phyloP scores from a whole-genome alignment of 2,888 invertebrate species.

The Agonopterix arenella region DNA sequence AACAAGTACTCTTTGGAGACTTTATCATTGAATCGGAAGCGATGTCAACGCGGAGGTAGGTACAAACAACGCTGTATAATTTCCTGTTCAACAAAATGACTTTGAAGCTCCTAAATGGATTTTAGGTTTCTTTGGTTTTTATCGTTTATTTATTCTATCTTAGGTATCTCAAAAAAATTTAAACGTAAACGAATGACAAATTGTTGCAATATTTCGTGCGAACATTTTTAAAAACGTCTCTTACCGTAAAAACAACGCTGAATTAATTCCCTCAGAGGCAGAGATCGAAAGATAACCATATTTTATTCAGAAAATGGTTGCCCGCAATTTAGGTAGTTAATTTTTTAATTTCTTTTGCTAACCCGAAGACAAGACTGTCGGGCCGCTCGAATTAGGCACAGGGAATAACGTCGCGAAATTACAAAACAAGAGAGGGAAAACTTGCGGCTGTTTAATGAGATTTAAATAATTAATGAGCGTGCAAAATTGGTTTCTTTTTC shows the following conservation, averaged over 20 bases:
- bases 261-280: too few species aligned
- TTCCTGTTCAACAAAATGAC: conserved; percentile 66
- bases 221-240: too few species aligned
- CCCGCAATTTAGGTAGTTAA: neutral
- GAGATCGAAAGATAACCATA: too few species aligned
- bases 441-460: conserved; percentile 73
- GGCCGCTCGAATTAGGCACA: conserved; percentile 50
- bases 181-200: too few species aligned
- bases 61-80: conserved; percentile 59
- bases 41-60: conserved; percentile 46
- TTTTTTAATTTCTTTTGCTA: conserved; percentile 9
- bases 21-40: conserved; percentile 72
- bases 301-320: too few species aligned
- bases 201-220: too few species aligned
- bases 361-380: conserved; percentile 21
- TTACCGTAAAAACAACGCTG: too few species aligned
- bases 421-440: conserved; percentile 57
- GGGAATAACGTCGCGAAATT: conserved; percentile 50
- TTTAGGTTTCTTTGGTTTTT: conserved; percentile 35
- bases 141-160: conserved; percentile 1
- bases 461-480: conserved; percentile 77
- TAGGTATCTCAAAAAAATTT: too few species aligned
- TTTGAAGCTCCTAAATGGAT: conserved; percentile 59
- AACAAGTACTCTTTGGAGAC: conserved; percentile 53
- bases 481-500: conserved; percentile 74